Percentiles rank a stretch among this genome's conserved stretches.
Evolutionary conservation across 2,797 vertebrate species (phyloP).

Genomic region (Myripristis jacobus): DNA sequence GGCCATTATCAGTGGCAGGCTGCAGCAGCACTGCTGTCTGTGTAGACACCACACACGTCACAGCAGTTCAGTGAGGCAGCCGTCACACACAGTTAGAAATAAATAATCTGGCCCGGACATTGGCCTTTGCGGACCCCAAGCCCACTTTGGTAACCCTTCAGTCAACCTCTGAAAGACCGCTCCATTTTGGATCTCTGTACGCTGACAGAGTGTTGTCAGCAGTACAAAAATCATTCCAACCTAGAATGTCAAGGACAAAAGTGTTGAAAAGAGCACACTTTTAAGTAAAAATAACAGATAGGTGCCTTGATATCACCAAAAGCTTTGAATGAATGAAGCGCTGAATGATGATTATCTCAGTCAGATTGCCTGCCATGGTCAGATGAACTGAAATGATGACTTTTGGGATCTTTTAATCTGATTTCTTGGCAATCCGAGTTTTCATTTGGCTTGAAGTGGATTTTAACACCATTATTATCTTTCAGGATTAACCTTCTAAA

Average conservation of each 20-base stretch:
- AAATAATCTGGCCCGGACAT: too few species aligned
- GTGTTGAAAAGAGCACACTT: conserved; percentile 1
- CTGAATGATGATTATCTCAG: conserved; percentile 24
- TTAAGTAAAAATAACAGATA: conserved; percentile 8
- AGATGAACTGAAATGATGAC: conserved; percentile 25
- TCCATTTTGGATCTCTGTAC: background rate
- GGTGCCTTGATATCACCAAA: conserved; percentile 15
- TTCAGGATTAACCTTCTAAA: conserved; percentile 17
- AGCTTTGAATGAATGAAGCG: conserved; percentile 19
- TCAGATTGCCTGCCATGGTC: conserved; percentile 13
- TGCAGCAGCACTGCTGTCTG: too few species aligned
- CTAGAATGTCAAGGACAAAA: conserved; percentile 6
- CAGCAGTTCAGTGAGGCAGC: too few species aligned
- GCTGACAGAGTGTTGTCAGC: conserved; percentile 14
- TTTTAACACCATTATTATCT: conserved; percentile 13
- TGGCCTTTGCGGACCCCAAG: too few species aligned
- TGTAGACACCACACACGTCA: too few species aligned
- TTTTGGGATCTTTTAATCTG: conserved; percentile 23
- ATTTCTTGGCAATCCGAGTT: background rate
- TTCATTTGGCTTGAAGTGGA: conserved; percentile 30
- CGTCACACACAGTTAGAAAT: too few species aligned
- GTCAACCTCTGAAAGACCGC: background rate
- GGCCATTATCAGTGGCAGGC: too few species aligned
- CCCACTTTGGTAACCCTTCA: background rate
- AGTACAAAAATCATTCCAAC: conserved; percentile 16